These are phyloP conservation scores for Lathronympha strigana DNA, from an alignment of 2,888 invertebrate species.

Conservation along the genomic window DNA sequence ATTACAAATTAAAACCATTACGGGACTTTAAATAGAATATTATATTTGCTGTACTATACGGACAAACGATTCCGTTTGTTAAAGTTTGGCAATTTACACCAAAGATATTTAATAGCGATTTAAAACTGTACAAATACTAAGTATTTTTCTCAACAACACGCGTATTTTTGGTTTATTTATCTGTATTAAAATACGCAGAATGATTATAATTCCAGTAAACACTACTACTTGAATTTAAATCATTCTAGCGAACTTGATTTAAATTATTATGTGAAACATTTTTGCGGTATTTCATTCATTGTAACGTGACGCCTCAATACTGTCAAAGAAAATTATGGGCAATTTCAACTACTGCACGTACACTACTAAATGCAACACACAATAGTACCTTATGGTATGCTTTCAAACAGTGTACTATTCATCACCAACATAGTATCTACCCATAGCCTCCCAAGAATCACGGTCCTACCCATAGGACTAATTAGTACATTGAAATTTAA, in stretches of 20 bases:
- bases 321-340: neutral
- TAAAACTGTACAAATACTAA: slow-evolving; percentile 26
- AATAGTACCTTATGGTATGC: neutral
- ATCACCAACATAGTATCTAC: neutral
- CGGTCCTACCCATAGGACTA: too few species aligned
- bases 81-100: slow-evolving; percentile 8
- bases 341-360: neutral
- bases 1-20: too few species aligned
- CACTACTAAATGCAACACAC: neutral
- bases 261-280: neutral
- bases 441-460: too few species aligned
- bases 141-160: slow-evolving; percentile 25
- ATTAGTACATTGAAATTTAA: too few species aligned
- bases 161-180: slow-evolving; percentile 9
- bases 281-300: neutral
- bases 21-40: neutral
- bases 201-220: neutral
- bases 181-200: neutral
- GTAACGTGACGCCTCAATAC: neutral
- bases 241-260: too few species aligned
- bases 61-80: neutral
- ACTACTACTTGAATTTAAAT: too few species aligned
- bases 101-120: slow-evolving; percentile 9
- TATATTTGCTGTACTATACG: neutral
- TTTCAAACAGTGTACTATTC: neutral